Percentiles rank a stretch among this genome's conserved stretches.
Conservation (phyloP, 2,888 invertebrate genomes). For the Digitonthophagus gazella region DNA sequence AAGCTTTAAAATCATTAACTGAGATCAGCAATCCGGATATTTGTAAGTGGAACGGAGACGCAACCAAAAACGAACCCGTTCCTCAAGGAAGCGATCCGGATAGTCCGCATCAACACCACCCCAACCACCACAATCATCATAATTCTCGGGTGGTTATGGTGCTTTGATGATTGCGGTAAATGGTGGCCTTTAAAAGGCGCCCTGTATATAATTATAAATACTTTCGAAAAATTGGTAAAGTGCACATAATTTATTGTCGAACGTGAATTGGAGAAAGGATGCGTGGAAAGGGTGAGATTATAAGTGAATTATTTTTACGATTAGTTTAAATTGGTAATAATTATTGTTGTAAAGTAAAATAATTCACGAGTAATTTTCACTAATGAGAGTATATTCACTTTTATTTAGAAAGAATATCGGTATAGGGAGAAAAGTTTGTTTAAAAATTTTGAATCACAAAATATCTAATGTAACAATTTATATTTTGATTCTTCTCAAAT, state of each 20-base stretch:
- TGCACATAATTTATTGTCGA: constrained; percentile 38
- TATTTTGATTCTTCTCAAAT: too few relatives aligned
- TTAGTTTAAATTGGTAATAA: too few relatives aligned
- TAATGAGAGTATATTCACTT: neutral
- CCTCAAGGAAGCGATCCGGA: constrained; percentile 41
- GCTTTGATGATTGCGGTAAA: constrained; percentile 47
- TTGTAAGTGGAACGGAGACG: constrained; percentile 47
- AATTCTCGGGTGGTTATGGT: constrained; percentile 53
- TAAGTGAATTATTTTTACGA: too few relatives aligned
- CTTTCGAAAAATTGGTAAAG: constrained; percentile 33
- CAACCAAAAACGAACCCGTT: constrained; percentile 41
- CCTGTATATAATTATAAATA: constrained; percentile 44
- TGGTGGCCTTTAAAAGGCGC: constrained; percentile 31
- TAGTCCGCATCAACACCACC: constrained; percentile 49
- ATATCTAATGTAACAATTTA: too few relatives aligned
- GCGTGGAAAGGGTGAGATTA: constrained; percentile 12
- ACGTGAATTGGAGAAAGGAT: constrained; percentile 31
- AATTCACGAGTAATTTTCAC: too few relatives aligned
- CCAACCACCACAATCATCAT: constrained; percentile 46
- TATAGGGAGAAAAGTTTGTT: too few relatives aligned
- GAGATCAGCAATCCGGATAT: constrained; percentile 48
- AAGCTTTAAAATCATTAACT: constrained; percentile 44
- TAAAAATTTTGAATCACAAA: too few relatives aligned
- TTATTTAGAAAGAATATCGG: too few relatives aligned
- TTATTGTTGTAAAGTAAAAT: too few relatives aligned